Percentiles rank a stretch among this genome's conserved stretches.
phyloP scores from a whole-genome alignment of 2,797 vertebrate genomes.

The Eulemur rubriventer region DNA sequence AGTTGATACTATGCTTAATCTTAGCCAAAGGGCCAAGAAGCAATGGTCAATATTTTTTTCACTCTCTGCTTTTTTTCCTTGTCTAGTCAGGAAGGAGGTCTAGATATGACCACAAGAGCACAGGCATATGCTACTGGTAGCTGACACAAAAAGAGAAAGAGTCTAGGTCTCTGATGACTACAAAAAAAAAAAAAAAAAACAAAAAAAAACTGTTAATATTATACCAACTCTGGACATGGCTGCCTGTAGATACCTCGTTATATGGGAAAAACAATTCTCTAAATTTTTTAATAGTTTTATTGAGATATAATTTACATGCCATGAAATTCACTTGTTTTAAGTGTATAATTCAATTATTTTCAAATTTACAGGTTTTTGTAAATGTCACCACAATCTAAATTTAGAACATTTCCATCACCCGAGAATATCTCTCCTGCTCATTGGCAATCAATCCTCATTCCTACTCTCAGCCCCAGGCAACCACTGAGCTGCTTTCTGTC shows the following conservation, averaged over 20 bases:
- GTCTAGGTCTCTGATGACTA: not conserved
- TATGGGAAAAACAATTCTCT: not conserved
- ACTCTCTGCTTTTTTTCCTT: not conserved
- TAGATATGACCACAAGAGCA: not conserved
- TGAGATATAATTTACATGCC: not conserved
- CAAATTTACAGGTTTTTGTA: not conserved
- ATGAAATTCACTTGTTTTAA: not conserved
- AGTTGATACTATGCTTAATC: not conserved
- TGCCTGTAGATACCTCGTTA: not conserved
- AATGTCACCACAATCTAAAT: not conserved
- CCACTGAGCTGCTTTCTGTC: not conserved
- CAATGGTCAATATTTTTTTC: not conserved
- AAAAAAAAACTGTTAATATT: not conserved
- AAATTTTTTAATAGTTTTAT: not conserved
- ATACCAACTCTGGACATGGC: not conserved
- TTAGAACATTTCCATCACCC: not conserved
- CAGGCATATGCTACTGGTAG: not conserved
- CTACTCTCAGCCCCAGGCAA: not conserved
- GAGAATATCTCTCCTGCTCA: not conserved
- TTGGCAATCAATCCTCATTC: not conserved
- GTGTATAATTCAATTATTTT: not conserved
- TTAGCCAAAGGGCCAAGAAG: not conserved
- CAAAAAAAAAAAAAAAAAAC: not conserved
- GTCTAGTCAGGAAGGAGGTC: not conserved
- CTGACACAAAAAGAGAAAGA: not conserved